Percentiles rank a stretch among this genome's conserved stretches.
phyloP scores from a whole-genome alignment of 2,113 vertebrate species.

The Pluvialis apricaria region DNA sequence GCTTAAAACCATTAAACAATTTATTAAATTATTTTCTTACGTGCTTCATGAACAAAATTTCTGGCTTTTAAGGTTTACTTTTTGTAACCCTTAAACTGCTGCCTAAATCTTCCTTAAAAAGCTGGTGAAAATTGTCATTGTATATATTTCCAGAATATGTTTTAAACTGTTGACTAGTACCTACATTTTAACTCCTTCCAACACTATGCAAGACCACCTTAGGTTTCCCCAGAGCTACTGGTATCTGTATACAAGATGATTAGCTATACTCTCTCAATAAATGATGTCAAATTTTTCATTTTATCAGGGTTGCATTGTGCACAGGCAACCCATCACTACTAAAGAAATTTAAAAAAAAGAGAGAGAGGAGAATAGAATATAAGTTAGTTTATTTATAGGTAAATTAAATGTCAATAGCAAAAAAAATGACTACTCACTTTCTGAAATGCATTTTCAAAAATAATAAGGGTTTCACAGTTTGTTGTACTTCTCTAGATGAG shows the following conservation, averaged over 20 bases:
- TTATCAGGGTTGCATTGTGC: background rate
- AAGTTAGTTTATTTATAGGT: background rate
- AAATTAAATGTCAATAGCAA: background rate
- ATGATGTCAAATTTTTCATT: background rate
- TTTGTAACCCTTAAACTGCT: background rate
- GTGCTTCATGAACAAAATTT: background rate
- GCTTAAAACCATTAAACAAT: background rate
- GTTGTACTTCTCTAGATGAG: background rate
- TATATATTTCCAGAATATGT: background rate
- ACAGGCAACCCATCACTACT: background rate
- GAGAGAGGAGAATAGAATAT: background rate
- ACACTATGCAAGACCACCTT: background rate
- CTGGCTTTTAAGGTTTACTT: background rate
- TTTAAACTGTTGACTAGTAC: background rate
- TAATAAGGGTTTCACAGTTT: background rate
- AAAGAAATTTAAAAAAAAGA: background rate
- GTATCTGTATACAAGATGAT: background rate
- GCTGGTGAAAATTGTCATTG: background rate
- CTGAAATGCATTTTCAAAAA: background rate
- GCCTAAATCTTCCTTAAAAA: background rate
- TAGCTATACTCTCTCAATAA: background rate
- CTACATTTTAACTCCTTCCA: background rate
- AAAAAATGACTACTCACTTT: background rate
- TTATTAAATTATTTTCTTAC: background rate
- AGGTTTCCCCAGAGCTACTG: background rate